phyloP scores from a whole-genome alignment of 1,140 invertebrate species.

The Leucophenga varia region DNA sequence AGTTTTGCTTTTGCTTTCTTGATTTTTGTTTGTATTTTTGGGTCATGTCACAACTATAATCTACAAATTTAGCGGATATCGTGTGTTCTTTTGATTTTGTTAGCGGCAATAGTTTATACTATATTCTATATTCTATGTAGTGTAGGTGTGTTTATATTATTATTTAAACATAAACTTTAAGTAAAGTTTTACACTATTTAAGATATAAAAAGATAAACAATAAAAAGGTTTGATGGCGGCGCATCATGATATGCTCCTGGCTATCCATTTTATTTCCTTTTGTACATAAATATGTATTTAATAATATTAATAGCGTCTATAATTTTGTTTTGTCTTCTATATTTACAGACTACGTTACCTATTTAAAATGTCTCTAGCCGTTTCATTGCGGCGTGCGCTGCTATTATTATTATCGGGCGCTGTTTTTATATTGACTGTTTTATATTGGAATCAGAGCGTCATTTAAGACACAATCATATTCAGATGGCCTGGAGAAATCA shows the following conservation, averaged over 20 bases:
- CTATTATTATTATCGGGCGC: slow-evolving; percentile 42
- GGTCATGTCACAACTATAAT: slow-evolving; percentile 5
- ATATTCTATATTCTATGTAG: no score
- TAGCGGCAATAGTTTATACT: no score
- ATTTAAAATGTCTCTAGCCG: slow-evolving; percentile 54
- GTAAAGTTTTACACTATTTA: background rate
- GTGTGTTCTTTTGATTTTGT: no score
- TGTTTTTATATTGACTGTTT: slow-evolving; percentile 46
- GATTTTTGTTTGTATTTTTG: slow-evolving; percentile 1
- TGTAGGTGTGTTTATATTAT: slow-evolving; percentile 1
- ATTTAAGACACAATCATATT: slow-evolving; percentile 42
- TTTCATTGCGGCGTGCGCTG: slow-evolving; percentile 45
- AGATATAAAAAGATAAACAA: no score
- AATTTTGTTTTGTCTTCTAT: background rate
- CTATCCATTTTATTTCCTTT: no score
- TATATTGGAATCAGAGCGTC: slow-evolving; percentile 52
- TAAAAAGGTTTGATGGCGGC: no score
- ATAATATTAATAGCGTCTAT: background rate
- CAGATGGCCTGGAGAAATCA: slow-evolving; percentile 30
- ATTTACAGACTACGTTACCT: slow-evolving; percentile 49
- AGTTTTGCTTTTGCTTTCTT: slow-evolving; percentile 1
- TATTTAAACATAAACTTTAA: slow-evolving; percentile 6
- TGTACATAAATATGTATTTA: no score
- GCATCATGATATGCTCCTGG: no score
- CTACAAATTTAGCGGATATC: no score